Conservation (phyloP, 2,797 vertebrate species). For the Lacerta bilineata region DNA sequence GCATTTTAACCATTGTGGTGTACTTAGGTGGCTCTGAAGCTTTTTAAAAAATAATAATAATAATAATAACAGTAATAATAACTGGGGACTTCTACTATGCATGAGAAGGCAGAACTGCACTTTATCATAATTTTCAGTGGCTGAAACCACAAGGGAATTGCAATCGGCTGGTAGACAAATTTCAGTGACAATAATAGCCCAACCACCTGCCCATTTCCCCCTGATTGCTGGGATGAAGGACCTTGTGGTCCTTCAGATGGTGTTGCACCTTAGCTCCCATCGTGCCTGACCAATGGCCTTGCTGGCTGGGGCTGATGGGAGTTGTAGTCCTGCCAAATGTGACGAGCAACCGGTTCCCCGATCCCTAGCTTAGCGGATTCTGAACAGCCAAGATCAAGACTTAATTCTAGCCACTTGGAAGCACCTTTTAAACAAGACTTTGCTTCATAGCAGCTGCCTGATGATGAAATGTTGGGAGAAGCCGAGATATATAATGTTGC, state of each 20-base stretch:
- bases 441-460: background rate
- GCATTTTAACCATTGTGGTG: background rate
- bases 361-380: too few relatives aligned
- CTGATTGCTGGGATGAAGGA: too few relatives aligned
- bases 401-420: background rate
- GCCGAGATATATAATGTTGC: background rate
- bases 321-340: background rate
- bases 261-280: background rate
- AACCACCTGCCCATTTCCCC: background rate
- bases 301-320: background rate
- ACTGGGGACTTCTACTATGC: background rate
- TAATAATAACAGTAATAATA: too few relatives aligned
- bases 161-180: background rate
- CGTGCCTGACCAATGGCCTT: background rate
- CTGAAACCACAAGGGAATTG: background rate
- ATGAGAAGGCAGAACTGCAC: background rate
- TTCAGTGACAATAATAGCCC: background rate
- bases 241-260: background rate
- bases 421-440: background rate
- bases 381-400: background rate
- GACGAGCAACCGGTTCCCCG: background rate
- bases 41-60: background rate
- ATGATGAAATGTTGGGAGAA: background rate
- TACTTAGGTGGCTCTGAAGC: background rate
- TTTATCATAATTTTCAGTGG: background rate